Conservation (phyloP, 2,888 invertebrate species). For the Glomeris marginata region DNA sequence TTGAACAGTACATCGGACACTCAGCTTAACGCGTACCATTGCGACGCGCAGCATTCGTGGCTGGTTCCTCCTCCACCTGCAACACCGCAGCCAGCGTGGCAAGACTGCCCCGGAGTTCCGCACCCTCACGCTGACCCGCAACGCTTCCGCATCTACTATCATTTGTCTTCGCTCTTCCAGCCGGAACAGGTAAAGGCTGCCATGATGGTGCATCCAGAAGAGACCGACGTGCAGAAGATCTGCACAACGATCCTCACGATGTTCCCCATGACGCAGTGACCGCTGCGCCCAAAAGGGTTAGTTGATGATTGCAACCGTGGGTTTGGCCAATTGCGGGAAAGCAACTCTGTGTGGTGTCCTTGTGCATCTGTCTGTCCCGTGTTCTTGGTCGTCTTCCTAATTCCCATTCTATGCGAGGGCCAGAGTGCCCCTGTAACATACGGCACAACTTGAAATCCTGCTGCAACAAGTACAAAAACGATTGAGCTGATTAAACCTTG, state of each 20-base stretch:
- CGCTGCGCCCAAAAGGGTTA: not conserved
- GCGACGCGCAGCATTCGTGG: conserved; percentile 24
- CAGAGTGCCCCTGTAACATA: too few species aligned
- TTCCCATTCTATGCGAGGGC: too few species aligned
- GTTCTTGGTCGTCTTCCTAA: too few species aligned
- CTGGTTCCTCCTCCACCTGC: conserved; percentile 9
- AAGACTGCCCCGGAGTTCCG: conserved; percentile 12
- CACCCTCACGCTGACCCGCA: conserved; percentile 37
- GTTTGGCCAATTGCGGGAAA: too few species aligned
- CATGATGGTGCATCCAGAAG: conserved; percentile 75
- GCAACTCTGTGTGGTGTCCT: too few species aligned
- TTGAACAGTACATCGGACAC: conserved; percentile 44
- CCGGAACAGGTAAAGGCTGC: conserved; percentile 76
- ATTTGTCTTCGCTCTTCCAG: conserved; percentile 80
- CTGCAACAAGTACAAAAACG: too few species aligned
- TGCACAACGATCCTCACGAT: conserved; percentile 70
- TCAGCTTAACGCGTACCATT: conserved; percentile 39
- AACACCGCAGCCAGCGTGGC: conserved; percentile 17
- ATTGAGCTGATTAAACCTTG: too few species aligned
- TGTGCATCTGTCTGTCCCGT: too few species aligned
- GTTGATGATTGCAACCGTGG: too few species aligned
- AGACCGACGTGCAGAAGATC: conserved; percentile 75
- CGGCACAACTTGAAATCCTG: too few species aligned
- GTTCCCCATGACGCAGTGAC: conserved; percentile 32
- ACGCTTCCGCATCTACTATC: conserved; percentile 63